Evolutionary conservation across 2,888 invertebrate species (phyloP).

Genomic region (Priocnemis perturbator): DNA sequence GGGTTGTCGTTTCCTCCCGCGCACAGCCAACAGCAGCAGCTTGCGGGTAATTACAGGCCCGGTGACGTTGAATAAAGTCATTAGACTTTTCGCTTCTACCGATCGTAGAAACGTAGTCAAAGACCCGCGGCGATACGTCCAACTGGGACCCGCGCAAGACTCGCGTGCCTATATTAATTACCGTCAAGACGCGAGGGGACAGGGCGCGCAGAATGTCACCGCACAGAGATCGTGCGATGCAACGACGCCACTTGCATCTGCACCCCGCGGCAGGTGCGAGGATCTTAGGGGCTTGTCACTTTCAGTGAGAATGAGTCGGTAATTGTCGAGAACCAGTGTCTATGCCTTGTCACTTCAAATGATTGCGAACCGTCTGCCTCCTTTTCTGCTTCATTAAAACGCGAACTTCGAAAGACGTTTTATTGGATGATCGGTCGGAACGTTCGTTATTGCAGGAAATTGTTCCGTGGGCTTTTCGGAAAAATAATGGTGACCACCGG

Average conservation of each 20-base stretch:
- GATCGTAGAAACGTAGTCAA: neutral
- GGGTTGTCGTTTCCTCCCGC: constrained; percentile 57
- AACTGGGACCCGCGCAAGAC: constrained; percentile 8
- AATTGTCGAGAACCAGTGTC: no score
- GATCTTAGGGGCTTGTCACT: no score
- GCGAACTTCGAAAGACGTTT: no score
- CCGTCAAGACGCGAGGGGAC: constrained; percentile 22
- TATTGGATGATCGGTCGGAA: no score
- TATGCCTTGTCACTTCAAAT: no score
- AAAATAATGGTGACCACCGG: no score
- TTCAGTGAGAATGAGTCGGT: no score
- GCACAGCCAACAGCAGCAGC: constrained; percentile 50
- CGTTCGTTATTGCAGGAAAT: no score
- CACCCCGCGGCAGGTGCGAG: constrained; percentile 9
- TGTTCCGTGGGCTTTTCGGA: no score
- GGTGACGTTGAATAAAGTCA: constrained; percentile 72
- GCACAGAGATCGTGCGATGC: no score
- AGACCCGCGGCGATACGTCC: constrained; percentile 1
- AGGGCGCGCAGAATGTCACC: constrained; percentile 28
- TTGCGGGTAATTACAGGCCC: constrained; percentile 73
- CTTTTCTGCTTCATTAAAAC: no score
- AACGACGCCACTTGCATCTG: constrained; percentile 4
- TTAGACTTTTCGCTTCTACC: constrained; percentile 61
- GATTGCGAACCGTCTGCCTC: no score
- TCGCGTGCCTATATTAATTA: constrained; percentile 48